A percentile compares a stretch with the other conserved stretches of the same genome.
These are phyloP conservation scores for Drosophila mayaguana DNA, from an alignment of 2,888 invertebrate genomes.

Conservation along the genomic window DNA sequence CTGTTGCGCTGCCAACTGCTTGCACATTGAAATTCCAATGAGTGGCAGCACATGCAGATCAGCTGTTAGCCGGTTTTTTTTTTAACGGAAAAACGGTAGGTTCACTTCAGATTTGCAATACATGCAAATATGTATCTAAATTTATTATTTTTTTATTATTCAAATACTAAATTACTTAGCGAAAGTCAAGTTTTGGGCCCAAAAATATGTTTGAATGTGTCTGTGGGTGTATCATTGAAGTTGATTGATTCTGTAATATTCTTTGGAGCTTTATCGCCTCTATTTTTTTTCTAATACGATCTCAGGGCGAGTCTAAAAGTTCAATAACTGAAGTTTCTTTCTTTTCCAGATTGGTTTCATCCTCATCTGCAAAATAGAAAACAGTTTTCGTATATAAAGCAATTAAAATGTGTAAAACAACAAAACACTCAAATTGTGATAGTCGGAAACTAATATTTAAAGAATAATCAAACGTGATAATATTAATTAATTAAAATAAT, in stretches of 20 bases:
- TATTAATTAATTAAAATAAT: conserved; percentile 1
- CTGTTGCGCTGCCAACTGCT: conserved; percentile 35
- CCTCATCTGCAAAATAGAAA: conserved; percentile 52
- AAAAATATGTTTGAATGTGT: conserved; percentile 13
- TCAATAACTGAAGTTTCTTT: conserved; percentile 69
- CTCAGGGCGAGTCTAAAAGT: conserved; percentile 58
- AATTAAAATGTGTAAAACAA: conserved; percentile 29
- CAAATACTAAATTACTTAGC: conserved; percentile 15
- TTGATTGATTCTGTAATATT: conserved; percentile 28
- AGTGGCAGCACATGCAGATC: conserved; percentile 30
- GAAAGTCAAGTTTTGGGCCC: conserved; percentile 12
- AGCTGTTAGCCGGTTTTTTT: conserved; percentile 11
- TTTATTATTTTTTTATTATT: conserved; percentile 28
- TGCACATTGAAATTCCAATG: background rate
- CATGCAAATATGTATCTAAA: conserved; percentile 8
- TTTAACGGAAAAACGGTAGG: background rate
- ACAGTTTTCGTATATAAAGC: conserved; percentile 30
- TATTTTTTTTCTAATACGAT: conserved; percentile 3
- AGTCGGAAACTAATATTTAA: conserved; percentile 13
- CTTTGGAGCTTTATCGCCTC: conserved; percentile 47
- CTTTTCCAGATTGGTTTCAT: conserved; percentile 32
- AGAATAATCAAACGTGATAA: conserved; percentile 9
- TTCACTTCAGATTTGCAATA: conserved; percentile 9
- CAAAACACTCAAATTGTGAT: conserved; percentile 34
- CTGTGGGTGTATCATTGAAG: conserved; percentile 8